phyloP scores from a whole-genome alignment of 2,888 invertebrate genomes.

The Diadegma fenestrale region DNA sequence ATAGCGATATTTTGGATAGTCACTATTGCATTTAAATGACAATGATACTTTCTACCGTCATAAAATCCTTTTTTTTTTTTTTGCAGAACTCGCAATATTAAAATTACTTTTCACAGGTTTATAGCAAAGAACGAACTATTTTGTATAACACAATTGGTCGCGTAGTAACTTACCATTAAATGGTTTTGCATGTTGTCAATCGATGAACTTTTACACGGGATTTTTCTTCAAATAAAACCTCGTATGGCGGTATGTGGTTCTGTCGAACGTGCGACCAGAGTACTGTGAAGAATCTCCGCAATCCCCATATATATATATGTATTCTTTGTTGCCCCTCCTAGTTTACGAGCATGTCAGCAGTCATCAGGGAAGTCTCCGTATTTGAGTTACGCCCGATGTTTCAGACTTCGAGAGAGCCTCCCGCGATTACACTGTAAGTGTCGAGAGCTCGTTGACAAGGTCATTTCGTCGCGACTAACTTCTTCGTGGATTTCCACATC shows the following conservation, averaged over 20 bases:
- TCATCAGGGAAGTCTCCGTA: slow-evolving; percentile 56
- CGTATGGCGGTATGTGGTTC: slow-evolving; percentile 43
- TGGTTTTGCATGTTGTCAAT: slow-evolving; percentile 58
- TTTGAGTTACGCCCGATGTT: slow-evolving; percentile 59
- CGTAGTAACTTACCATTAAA: slow-evolving; percentile 62
- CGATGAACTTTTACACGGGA: slow-evolving; percentile 4
- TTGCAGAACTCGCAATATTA: background rate
- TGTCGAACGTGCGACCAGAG: slow-evolving; percentile 56
- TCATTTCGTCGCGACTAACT: slow-evolving; percentile 70
- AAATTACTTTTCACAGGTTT: background rate
- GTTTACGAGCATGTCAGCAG: slow-evolving; percentile 51
- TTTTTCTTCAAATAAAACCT: slow-evolving; percentile 9
- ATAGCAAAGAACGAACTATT: background rate
- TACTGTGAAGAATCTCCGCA: slow-evolving; percentile 62
- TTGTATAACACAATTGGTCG: background rate
- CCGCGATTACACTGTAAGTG: slow-evolving; percentile 32
- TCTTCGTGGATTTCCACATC: slow-evolving; percentile 59
- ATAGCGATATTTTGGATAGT: background rate
- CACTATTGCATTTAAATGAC: slow-evolving; percentile 26
- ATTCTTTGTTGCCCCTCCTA: slow-evolving; percentile 65
- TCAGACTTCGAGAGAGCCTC: slow-evolving; percentile 40
- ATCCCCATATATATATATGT: slow-evolving; percentile 68
- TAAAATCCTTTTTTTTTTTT: background rate
- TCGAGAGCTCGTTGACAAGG: slow-evolving; percentile 75
- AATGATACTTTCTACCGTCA: slow-evolving; percentile 25